Conservation (phyloP, 2,113 vertebrate genomes). For the Melanerpes formicivorus region DNA sequence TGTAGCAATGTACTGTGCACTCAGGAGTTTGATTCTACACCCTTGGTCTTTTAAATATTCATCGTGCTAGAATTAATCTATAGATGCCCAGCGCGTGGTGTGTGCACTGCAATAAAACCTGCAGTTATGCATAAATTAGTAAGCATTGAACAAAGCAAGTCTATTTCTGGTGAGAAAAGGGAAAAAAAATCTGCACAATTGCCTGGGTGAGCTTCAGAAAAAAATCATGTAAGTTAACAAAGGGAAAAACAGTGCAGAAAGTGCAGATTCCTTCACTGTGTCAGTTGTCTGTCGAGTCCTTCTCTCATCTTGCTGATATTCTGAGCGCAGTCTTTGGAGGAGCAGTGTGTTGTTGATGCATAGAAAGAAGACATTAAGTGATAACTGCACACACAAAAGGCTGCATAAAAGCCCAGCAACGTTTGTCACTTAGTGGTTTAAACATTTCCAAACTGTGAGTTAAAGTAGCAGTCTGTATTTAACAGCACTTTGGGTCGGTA, state of each 20-base stretch:
- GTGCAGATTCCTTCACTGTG: neutral
- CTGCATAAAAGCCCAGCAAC: neutral
- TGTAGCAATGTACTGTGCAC: neutral
- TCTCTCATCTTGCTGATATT: neutral
- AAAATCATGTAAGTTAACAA: neutral
- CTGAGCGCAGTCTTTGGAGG: neutral
- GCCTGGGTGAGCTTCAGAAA: neutral
- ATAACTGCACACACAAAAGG: neutral
- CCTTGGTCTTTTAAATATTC: constrained; percentile 41
- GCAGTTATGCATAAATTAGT: neutral
- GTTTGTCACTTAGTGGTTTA: neutral
- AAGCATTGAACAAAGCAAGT: neutral
- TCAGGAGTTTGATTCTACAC: neutral
- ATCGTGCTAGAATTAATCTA: neutral
- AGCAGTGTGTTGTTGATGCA: neutral
- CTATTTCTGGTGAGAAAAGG: neutral
- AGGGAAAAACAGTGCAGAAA: neutral
- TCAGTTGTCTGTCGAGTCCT: neutral
- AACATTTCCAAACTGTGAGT: neutral
- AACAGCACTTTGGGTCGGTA: neutral
- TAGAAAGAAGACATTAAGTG: neutral
- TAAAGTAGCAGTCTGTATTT: neutral
- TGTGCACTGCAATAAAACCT: neutral
- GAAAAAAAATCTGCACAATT: neutral
- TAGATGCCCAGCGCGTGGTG: neutral